Conservation (phyloP, 2,113 vertebrate species). For the Pygoscelis adeliae region DNA sequence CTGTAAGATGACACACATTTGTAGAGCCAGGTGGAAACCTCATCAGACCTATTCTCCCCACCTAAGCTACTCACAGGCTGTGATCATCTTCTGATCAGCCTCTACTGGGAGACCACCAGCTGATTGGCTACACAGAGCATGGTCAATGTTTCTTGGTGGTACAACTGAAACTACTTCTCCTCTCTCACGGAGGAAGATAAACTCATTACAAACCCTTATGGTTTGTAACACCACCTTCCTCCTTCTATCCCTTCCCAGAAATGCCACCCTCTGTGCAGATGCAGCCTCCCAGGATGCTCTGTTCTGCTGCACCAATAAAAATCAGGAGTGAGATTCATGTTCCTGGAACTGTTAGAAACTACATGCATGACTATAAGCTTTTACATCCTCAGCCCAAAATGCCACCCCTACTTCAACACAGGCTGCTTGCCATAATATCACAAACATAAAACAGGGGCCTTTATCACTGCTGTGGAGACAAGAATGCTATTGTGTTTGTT, state of each 20-base stretch:
- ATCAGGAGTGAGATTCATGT: background rate
- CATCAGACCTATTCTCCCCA: background rate
- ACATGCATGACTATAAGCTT: background rate
- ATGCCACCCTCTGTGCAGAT: background rate
- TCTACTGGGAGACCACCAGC: background rate
- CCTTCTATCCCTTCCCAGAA: background rate
- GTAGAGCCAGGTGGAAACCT: background rate
- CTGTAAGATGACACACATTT: background rate
- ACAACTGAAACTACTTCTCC: background rate
- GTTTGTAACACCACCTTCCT: background rate
- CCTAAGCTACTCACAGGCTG: background rate
- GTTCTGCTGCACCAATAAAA: background rate
- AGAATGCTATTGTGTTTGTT: background rate
- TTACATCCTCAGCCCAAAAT: background rate
- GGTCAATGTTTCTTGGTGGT: background rate
- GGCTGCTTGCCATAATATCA: background rate
- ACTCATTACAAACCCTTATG: background rate
- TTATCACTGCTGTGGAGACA: background rate
- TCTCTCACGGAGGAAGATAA: background rate
- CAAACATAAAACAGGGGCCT: background rate
- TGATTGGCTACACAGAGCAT: background rate
- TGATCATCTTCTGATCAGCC: background rate
- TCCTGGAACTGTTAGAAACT: background rate
- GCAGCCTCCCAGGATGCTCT: background rate
- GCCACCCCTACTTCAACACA: background rate